Base-by-base conservation (phyloP, 2,888 invertebrate genomes). In the Carpatolechia fugitivella region DNA sequence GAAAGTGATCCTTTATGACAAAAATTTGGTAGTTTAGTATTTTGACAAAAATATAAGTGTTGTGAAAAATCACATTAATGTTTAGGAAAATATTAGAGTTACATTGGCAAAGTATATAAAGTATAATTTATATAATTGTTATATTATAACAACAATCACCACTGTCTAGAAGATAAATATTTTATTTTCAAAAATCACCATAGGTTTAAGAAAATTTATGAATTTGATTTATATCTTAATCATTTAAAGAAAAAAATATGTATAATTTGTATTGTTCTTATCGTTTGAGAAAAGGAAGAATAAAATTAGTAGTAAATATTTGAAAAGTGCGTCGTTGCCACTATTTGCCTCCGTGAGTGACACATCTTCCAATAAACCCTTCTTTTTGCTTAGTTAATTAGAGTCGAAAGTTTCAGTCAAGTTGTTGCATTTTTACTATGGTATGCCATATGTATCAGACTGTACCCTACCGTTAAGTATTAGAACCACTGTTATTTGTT, bases 111-210 rank as follows among this genome's bases (percentile, higher is more conserved):
- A 29, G 6, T 11, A 44, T 29, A 24, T 44, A 41, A 11, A 4
- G 18, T 1, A 3, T 2, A 18, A 41, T 41, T 1, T 29, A 5
- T 44, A 6, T 13, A 24, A 8, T 10, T 41, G 11, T 20, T 13
- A n/a, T 13, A 24, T 13, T 29, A 29, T 29, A 20, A 29, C 2
- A 29, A 24, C 6, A 16, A 14, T 8, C 24, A 76, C 76, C 78
- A 78, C 79, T 76, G 71, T 66, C 65, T 74, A 71, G 62, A 41
- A 13, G 10, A 33, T 33, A 33, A 5, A 29, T 24, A 44, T n/a
- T n/a, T 13, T 44, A 44, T n/a, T 44, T 29, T 44, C n/a, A 20
- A n/a, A 44, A 44, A 44, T 31, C 47, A 47, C 47, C 31, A 20
- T 47, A 47, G 31, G 0, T 20, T 14, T 47, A 47, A 31, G 47